These are phyloP conservation scores for Tragelaphus eurycerus DNA, from an alignment of 2,797 vertebrate species.

Conservation along the genomic window DNA sequence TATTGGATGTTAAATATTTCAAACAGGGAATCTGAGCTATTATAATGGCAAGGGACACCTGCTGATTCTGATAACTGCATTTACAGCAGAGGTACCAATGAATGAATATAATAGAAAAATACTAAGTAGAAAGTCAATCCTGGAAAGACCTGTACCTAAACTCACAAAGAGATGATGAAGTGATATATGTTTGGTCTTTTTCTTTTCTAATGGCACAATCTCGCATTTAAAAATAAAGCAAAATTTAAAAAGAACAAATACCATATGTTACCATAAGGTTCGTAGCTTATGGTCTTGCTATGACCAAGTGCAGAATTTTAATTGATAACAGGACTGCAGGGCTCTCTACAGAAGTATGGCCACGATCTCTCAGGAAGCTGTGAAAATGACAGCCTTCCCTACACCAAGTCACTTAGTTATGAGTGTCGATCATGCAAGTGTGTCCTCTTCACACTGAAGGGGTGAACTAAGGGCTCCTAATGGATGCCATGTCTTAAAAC, in stretches of 20 bases:
- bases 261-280: background rate
- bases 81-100: background rate
- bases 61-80: background rate
- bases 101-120: background rate
- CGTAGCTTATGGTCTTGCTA: background rate
- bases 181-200: background rate
- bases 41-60: background rate
- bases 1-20: background rate
- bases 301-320: background rate
- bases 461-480: background rate
- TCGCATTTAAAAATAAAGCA: constrained; percentile 7
- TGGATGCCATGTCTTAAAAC: background rate
- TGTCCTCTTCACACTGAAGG: background rate
- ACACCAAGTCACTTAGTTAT: background rate
- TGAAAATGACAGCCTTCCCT: background rate
- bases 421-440: background rate
- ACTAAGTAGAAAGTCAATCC: background rate
- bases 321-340: background rate
- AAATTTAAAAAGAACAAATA: background rate
- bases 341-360: background rate
- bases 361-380: background rate
- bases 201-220: background rate
- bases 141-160: background rate
- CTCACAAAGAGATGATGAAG: background rate
- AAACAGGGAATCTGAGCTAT: background rate